Evolutionary conservation across 2,888 invertebrate species (phyloP).

Genomic region (Euphydryas editha): DNA sequence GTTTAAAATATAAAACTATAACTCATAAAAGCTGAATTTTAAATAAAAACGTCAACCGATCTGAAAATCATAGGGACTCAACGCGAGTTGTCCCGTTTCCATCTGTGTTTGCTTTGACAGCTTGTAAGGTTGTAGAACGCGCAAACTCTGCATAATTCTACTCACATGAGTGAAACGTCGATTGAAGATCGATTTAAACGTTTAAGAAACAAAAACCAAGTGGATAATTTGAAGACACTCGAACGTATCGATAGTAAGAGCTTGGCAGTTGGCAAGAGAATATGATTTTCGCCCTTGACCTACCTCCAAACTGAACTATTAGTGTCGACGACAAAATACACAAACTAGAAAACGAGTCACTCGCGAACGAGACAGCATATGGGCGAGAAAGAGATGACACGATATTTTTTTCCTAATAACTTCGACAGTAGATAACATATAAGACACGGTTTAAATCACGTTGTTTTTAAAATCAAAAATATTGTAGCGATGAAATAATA

Average conservation of each 20-base stretch:
- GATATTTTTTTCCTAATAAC: background rate
- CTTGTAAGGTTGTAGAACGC: background rate
- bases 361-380: background rate
- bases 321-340: slow-evolving; percentile 51
- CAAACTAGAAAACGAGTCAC: slow-evolving; percentile 31
- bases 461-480: too few species aligned
- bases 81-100: too few species aligned
- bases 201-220: background rate
- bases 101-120: background rate
- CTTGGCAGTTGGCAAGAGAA: slow-evolving; percentile 54
- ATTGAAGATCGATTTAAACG: background rate
- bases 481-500: too few species aligned
- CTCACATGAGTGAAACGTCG: background rate
- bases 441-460: background rate
- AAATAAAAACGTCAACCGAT: too few species aligned
- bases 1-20: too few species aligned
- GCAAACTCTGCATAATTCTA: background rate
- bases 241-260: slow-evolving; percentile 17
- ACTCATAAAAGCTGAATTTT: too few species aligned
- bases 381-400: slow-evolving; percentile 5
- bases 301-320: slow-evolving; percentile 60
- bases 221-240: slow-evolving; percentile 13
- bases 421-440: background rate
- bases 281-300: slow-evolving; percentile 63
- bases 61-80: too few species aligned